Evolutionary conservation across 2,888 invertebrate genomes (phyloP), one percentile per base, ranked within the genome.

Genomic region (Tipula vernalis): DNA sequence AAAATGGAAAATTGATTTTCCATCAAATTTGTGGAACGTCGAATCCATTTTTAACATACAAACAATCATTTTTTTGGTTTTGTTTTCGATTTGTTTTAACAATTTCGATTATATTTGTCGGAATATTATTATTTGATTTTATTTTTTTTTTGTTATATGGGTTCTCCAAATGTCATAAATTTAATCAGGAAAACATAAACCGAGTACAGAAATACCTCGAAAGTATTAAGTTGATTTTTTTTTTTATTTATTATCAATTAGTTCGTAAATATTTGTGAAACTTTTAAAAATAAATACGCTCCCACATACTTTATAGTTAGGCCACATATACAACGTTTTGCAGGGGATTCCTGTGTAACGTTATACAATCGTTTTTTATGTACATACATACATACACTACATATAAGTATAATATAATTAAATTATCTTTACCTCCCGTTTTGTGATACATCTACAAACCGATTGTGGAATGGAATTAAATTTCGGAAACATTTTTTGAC

Each of bases 1-100:
- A 71, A 71, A 71, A 71, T 71, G 71, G 71, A 71, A 71, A 71
- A 71, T 71, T 71, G 71, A 71, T 71, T 71, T 71, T 71, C 71
- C 5, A 71, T 71, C 71, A 28, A 71, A 71, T 51, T 51, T 8
- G n/a, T 51, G 15, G 15, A 15, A 51, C 10, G 71, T 71, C 71
- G 28, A 28, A 28, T 71, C 71, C 18, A 71, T 18, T 71, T 71
- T 71, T 71, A 28, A 71, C 71, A 71, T 57, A 57, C 51, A n/a
- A 39, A 57, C 5, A 57, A 57, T 15, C 15, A 12, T 15, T 71
- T 71, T 28, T 28, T 28, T n/a, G n/a, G n/a, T n/a, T 28, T 8
- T 71, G 28, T 71, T 28, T 18, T 71, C 71, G 71, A 71, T 71
- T 71, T 71, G 71, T 71, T 71, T 57, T 71, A 71, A 71, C 28